phyloP scores from a whole-genome alignment of 2,888 invertebrate species.

The Lasioglossum malachurum region DNA sequence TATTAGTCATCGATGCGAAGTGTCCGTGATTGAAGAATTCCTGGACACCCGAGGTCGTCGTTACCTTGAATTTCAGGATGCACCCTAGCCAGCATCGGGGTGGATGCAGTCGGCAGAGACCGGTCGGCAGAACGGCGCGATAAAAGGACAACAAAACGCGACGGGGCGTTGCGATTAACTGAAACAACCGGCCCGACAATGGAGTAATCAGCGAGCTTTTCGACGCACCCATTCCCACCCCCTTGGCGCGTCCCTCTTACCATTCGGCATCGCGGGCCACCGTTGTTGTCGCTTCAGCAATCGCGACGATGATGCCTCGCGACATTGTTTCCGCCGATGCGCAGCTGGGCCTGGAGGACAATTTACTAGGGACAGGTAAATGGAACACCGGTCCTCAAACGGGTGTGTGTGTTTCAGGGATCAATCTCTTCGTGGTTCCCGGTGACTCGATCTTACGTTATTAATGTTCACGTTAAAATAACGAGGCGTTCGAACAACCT shows the following conservation, averaged over 20 bases:
- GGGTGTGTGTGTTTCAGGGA: no score
- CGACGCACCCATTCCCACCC: slow-evolving; percentile 62
- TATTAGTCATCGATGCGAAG: background rate
- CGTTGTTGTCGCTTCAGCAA: slow-evolving; percentile 75
- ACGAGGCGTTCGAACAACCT: background rate
- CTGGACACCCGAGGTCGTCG: slow-evolving; percentile 1
- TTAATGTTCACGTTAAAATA: no score
- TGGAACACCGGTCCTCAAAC: background rate
- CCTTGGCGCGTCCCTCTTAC: slow-evolving; percentile 52
- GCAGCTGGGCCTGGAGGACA: slow-evolving; percentile 1
- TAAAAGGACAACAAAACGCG: slow-evolving; percentile 77
- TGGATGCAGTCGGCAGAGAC: slow-evolving; percentile 58
- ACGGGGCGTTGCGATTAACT: slow-evolving; percentile 79
- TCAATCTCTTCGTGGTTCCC: background rate
- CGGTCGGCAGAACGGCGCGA: slow-evolving; percentile 59
- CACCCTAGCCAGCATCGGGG: slow-evolving; percentile 33
- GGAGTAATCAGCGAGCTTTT: slow-evolving; percentile 82
- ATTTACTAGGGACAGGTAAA: slow-evolving; percentile 11
- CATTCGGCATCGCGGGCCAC: slow-evolving; percentile 62
- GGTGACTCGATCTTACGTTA: background rate
- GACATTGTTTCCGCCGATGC: slow-evolving; percentile 49
- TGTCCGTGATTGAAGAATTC: slow-evolving; percentile 20
- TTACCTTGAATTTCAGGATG: slow-evolving; percentile 51
- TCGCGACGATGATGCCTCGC: slow-evolving; percentile 68
- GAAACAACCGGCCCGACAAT: slow-evolving; percentile 81